phyloP scores from a whole-genome alignment of 2,888 invertebrate genomes.

The Cynaeus angustus region DNA sequence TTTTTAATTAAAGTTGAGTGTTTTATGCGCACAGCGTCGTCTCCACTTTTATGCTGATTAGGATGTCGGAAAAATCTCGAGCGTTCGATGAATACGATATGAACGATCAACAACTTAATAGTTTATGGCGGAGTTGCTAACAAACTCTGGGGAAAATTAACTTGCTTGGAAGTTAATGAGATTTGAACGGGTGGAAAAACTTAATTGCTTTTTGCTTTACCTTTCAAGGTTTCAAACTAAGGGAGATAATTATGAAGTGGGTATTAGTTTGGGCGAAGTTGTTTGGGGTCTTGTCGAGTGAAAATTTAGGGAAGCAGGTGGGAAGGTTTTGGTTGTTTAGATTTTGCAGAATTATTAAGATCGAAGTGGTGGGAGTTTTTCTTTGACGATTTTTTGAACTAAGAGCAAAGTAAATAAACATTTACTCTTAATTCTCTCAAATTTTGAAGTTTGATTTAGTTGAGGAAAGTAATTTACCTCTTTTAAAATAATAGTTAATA shows the following conservation, averaged over 20 bases:
- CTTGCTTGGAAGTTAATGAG: constrained; percentile 23
- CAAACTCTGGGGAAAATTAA: constrained; percentile 30
- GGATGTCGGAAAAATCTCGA: constrained; percentile 4
- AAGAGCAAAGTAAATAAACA: too few species aligned
- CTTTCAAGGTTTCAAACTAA: constrained; percentile 6
- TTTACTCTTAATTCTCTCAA: too few species aligned
- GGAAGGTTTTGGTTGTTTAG: too few species aligned
- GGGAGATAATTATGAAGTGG: neutral
- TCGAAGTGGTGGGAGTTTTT: too few species aligned
- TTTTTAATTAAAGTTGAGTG: constrained; percentile 4
- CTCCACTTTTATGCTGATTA: neutral
- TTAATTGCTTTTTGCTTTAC: constrained; percentile 30
- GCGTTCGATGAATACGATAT: constrained; percentile 24
- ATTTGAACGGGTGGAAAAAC: constrained; percentile 28
- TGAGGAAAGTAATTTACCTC: too few species aligned
- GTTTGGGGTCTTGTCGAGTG: neutral
- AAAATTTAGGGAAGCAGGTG: too few species aligned
- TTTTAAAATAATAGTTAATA: too few species aligned
- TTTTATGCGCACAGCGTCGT: neutral
- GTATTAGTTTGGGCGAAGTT: neutral
- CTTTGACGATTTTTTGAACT: too few species aligned
- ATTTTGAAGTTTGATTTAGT: too few species aligned
- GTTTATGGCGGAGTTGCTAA: constrained; percentile 29
- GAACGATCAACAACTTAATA: constrained; percentile 35
- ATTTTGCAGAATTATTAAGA: too few species aligned